Percentiles rank a stretch among this genome's conserved stretches.
Conservation (phyloP, 2,888 invertebrate genomes). For the Tiliacea aurago region DNA sequence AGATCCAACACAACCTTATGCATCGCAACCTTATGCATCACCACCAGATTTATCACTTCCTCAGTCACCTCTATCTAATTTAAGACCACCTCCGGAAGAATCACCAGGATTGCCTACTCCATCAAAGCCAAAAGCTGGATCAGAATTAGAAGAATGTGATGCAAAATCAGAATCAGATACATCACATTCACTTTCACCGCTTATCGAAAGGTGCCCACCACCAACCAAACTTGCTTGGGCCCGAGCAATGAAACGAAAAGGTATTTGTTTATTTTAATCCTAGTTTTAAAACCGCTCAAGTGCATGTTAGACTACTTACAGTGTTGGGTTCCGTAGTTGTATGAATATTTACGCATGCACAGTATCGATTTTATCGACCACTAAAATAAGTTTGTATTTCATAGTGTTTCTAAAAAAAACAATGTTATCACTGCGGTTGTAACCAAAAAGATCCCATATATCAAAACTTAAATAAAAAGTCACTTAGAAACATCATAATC, state of each 20-base stretch:
- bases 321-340: not conserved
- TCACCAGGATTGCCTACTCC: not conserved
- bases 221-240: not conserved
- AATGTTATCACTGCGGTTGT: not conserved
- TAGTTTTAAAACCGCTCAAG: not conserved
- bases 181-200: not conserved
- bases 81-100: not conserved
- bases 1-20: not conserved
- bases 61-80: not conserved
- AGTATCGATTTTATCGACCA: not conserved
- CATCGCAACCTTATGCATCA: not conserved
- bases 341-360: not conserved
- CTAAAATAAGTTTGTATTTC: not conserved
- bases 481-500: not conserved
- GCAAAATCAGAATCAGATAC: conserved; percentile 10
- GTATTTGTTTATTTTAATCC: conserved; percentile 8
- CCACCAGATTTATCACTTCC: not conserved
- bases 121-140: not conserved
- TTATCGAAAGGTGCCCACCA: conserved; percentile 6
- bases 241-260: conserved; percentile 11
- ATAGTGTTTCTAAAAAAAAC: not conserved
- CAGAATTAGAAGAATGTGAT: conserved; percentile 11
- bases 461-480: not conserved
- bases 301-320: not conserved
- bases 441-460: not conserved